A percentile compares a stretch with the other conserved stretches of the same genome.
phyloP scores from a whole-genome alignment of 2,113 vertebrate species.

The Sus scrofa region DNA sequence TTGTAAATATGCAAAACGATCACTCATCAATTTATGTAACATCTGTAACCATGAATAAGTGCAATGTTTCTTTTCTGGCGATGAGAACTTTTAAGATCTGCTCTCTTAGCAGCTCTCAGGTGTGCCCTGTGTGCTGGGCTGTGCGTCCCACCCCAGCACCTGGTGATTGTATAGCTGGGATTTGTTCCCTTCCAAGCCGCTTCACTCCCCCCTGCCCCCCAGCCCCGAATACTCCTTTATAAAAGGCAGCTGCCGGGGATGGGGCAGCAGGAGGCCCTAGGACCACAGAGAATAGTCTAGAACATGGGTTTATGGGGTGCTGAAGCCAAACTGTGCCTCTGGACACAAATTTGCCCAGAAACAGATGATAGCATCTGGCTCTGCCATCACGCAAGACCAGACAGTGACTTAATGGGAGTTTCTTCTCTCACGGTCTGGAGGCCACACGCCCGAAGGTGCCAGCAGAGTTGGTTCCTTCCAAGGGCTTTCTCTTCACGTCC shows the following conservation, averaged over 20 bases:
- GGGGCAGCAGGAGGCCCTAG: neutral
- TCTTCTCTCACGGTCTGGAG: rapidly evolving
- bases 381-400: rapidly evolving
- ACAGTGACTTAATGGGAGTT: rapidly evolving
- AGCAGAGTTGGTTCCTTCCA: rapidly evolving
- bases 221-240: rapidly evolving
- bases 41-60: neutral
- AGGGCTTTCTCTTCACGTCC: neutral
- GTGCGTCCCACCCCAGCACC: too few species aligned
- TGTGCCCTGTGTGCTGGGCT: neutral
- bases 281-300: too few species aligned
- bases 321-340: neutral
- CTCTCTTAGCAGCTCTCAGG: neutral
- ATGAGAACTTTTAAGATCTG: neutral
- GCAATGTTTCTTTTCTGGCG: neutral
- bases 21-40: neutral
- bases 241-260: neutral
- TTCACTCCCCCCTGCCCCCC: too few species aligned
- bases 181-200: too few species aligned
- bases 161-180: neutral
- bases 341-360: neutral
- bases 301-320: neutral
- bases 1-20: neutral
- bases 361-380: rapidly evolving
- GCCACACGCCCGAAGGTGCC: rapidly evolving